Conservation (phyloP, 92 coral and sea anemone species). For the Palythoa grandiflora region DNA sequence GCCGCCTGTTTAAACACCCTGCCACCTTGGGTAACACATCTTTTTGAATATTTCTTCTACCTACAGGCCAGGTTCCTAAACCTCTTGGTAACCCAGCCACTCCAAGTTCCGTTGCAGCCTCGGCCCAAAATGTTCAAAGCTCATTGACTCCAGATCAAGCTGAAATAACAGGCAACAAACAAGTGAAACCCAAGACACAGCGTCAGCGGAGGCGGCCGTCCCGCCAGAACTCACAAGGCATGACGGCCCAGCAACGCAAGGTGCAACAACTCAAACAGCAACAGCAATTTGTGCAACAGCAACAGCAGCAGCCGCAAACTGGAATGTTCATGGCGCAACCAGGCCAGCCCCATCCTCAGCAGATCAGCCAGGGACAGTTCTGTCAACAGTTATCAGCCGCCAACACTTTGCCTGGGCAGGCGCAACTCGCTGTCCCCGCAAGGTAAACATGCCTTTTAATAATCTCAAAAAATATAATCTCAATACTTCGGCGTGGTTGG, state of each 20-base stretch:
- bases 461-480: neutral
- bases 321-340: constrained; percentile 55
- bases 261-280: constrained; percentile 57
- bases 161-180: constrained; percentile 67
- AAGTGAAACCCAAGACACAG: constrained; percentile 67
- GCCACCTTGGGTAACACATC: neutral
- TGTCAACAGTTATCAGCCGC: constrained; percentile 36
- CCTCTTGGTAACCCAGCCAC: constrained; percentile 68
- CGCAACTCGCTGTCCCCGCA: constrained; percentile 23
- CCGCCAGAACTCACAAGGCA: constrained; percentile 38
- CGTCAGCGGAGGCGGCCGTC: constrained; percentile 56
- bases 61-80: constrained; percentile 55
- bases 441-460: constrained; percentile 8
- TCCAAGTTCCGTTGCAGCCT: constrained; percentile 56
- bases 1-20: neutral
- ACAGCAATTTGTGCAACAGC: constrained; percentile 70
- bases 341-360: constrained; percentile 45
- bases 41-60: neutral
- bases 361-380: constrained; percentile 47
- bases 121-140: constrained; percentile 47
- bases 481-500: too few relatives aligned
- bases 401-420: constrained; percentile 44
- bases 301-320: constrained; percentile 57
- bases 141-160: constrained; percentile 59
- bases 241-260: constrained; percentile 49